A percentile compares a stretch with the other conserved stretches of the same genome.
Conservation (phyloP, 2,888 invertebrate species). For the Polietes domitor region DNA sequence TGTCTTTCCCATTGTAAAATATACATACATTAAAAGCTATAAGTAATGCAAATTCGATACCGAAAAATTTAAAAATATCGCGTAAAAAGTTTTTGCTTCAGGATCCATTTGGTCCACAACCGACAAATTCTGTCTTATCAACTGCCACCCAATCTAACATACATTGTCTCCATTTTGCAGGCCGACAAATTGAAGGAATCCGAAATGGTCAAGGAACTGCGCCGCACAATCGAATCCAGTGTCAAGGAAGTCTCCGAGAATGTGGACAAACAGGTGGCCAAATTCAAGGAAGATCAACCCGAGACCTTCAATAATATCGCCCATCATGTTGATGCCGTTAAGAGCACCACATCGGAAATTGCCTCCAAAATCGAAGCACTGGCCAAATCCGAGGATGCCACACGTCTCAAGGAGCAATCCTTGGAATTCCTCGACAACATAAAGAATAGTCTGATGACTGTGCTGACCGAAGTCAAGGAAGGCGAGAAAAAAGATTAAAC, state of each 20-base stretch:
- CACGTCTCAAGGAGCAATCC: conserved; percentile 1
- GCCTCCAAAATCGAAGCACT: conserved; percentile 4
- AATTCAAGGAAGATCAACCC: conserved; percentile 20
- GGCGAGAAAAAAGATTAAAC: not conserved
- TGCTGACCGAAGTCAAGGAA: not conserved
- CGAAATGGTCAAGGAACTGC: conserved; percentile 20
- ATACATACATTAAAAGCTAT: too few relatives aligned
- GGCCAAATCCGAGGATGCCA: conserved; percentile 4
- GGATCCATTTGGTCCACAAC: too few relatives aligned
- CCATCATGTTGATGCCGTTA: not conserved
- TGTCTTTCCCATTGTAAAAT: too few relatives aligned
- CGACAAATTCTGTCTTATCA: too few relatives aligned
- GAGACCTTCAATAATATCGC: not conserved
- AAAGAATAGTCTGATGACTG: not conserved
- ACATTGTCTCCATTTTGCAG: too few relatives aligned
- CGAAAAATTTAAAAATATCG: too few relatives aligned
- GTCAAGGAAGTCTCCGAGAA: not conserved
- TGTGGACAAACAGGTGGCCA: not conserved
- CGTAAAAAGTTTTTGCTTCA: too few relatives aligned
- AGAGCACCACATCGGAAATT: not conserved
- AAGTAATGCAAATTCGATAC: too few relatives aligned
- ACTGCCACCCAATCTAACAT: too few relatives aligned
- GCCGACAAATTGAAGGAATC: conserved; percentile 1
- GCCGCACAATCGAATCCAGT: not conserved
- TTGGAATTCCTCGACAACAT: conserved; percentile 3